phyloP scores from a whole-genome alignment of 2,888 invertebrate species.

The Monopis laevigella region DNA sequence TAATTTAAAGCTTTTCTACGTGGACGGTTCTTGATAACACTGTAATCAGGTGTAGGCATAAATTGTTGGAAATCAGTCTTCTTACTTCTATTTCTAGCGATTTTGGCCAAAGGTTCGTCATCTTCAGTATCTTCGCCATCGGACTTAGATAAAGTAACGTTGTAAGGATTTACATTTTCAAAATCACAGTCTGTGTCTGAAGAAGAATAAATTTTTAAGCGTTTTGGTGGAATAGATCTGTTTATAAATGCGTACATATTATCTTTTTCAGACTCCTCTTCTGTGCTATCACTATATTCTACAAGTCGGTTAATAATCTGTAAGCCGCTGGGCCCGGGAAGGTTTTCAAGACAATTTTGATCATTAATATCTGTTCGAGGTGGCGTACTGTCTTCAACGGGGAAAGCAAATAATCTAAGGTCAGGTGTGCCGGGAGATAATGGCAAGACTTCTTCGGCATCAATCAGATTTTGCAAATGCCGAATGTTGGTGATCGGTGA shows the following conservation, averaged over 20 bases:
- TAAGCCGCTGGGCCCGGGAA: conserved; percentile 11
- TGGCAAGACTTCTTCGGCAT: conserved; percentile 2
- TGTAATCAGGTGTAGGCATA: conserved; percentile 18
- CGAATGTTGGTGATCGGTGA: background rate
- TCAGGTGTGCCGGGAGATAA: conserved; percentile 12
- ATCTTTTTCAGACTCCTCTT: conserved; percentile 6
- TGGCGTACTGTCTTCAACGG: conserved; percentile 5
- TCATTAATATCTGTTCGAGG: conserved; percentile 7
- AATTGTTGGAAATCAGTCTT: conserved; percentile 16
- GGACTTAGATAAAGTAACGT: background rate
- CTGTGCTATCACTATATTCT: conserved; percentile 5
- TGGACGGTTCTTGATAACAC: conserved; percentile 14
- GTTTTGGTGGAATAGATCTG: background rate
- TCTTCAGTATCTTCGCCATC: conserved; percentile 1
- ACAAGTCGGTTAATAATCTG: background rate
- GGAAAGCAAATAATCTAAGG: conserved; percentile 7
- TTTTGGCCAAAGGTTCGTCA: conserved; percentile 9
- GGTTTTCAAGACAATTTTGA: conserved; percentile 1
- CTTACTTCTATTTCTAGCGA: conserved; percentile 10
- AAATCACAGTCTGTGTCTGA: conserved; percentile 5
- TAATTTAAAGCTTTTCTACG: conserved; percentile 18
- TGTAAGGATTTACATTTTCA: background rate
- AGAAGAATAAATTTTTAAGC: conserved; percentile 10
- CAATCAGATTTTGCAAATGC: background rate
- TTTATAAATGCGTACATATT: conserved; percentile 5